These are phyloP conservation scores for Tachycineta bicolor DNA, from an alignment of 2,113 vertebrate species.

Conservation along the genomic window DNA sequence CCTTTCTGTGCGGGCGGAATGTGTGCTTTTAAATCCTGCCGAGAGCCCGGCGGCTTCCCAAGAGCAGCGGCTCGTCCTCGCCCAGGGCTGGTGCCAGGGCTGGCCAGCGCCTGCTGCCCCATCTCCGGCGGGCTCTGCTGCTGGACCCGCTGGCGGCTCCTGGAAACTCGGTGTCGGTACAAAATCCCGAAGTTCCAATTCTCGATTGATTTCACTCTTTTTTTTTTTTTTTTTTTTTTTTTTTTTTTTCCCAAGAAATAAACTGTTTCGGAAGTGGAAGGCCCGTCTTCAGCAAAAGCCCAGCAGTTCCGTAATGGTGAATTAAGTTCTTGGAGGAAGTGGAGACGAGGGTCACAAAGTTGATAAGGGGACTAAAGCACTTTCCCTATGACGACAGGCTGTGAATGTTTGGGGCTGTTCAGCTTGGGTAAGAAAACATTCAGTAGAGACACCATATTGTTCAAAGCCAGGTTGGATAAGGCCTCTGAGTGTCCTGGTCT, in stretches of 20 bases:
- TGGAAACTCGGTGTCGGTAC: rapidly evolving
- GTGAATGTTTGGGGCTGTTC: neutral
- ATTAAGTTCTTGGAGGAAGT: neutral
- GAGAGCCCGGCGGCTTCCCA: rapidly evolving
- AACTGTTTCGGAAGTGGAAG: neutral
- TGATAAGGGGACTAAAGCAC: neutral
- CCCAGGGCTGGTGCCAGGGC: neutral
- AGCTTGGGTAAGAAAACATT: neutral
- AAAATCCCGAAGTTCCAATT: neutral
- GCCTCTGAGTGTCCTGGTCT: neutral
- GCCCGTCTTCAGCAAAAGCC: neutral
- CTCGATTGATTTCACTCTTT: neutral
- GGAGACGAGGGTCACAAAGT: neutral
- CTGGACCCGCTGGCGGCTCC: neutral
- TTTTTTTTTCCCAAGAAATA: too few relatives aligned
- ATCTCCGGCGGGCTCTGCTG: neutral
- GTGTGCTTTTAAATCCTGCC: neutral
- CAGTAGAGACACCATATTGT: neutral
- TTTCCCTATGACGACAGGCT: too few relatives aligned
- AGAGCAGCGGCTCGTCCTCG: neutral
- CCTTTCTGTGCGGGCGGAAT: neutral
- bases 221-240: too few relatives aligned
- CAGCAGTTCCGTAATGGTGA: neutral
- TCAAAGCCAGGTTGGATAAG: neutral
- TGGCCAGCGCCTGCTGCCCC: neutral